phyloP scores from a whole-genome alignment of 2,797 vertebrate genomes.

The Yasuhikotakia modesta region DNA sequence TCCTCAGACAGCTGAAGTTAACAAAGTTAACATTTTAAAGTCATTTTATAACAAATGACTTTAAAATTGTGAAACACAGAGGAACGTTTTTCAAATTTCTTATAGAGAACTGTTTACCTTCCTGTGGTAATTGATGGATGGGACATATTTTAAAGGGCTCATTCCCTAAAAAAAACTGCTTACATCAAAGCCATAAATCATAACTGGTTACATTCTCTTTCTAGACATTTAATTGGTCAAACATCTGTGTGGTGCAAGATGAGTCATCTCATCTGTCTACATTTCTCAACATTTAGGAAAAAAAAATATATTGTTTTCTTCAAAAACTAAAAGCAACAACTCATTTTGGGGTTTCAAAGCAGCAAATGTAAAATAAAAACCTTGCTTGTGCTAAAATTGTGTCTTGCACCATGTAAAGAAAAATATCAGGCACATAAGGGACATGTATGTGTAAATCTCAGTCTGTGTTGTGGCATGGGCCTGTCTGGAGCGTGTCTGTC shows the following conservation, averaged over 20 bases:
- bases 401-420: neutral
- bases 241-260: neutral
- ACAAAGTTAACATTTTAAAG: too few relatives aligned
- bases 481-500: slow-evolving; percentile 22
- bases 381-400: neutral
- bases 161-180: neutral
- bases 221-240: neutral
- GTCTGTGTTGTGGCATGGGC: neutral
- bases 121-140: neutral
- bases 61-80: neutral
- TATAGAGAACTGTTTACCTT: neutral
- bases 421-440: slow-evolving; percentile 8
- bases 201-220: neutral
- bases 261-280: neutral
- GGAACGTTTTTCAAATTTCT: neutral
- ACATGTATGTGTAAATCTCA: neutral
- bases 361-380: slow-evolving; percentile 14
- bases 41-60: neutral
- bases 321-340: too few relatives aligned
- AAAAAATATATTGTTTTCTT: too few relatives aligned
- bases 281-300: too few relatives aligned
- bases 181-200: neutral
- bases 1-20: neutral
- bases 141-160: neutral
- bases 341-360: neutral